A percentile compares a stretch with the other conserved stretches of the same genome.
phyloP scores from a whole-genome alignment of 1,140 invertebrate species.

The Dinoponera quadriceps region DNA sequence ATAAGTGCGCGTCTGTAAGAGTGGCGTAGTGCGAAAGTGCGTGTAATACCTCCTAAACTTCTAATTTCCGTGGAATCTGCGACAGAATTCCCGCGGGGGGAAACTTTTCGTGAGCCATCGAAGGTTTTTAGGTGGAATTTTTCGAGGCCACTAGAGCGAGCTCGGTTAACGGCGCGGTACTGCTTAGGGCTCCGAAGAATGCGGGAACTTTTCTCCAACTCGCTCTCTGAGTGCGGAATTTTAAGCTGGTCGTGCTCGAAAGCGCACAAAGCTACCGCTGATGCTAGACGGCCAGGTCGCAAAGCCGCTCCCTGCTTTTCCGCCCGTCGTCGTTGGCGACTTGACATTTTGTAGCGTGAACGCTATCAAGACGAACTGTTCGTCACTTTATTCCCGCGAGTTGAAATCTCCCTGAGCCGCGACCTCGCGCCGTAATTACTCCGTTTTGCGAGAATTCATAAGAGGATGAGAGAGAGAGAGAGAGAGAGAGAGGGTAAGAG shows the following conservation, averaged over 20 bases:
- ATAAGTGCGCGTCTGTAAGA: not conserved
- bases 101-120: not conserved
- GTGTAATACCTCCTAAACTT: not conserved
- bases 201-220: constrained; percentile 41
- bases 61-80: constrained; percentile 1
- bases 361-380: constrained; percentile 29
- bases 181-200: constrained; percentile 36
- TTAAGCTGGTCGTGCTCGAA: constrained; percentile 32
- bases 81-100: constrained; percentile 13
- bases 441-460: not conserved
- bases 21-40: not conserved
- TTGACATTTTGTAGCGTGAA: constrained; percentile 30
- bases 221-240: constrained; percentile 5
- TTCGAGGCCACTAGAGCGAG: constrained; percentile 2
- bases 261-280: constrained; percentile 37
- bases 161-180: constrained; percentile 19
- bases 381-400: not conserved
- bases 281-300: not conserved
- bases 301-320: constrained; percentile 32
- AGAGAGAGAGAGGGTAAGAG: too few species aligned
- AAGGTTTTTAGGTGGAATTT: constrained; percentile 22
- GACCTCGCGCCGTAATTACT: constrained; percentile 36
- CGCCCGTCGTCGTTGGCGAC: not conserved
- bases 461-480: not conserved
- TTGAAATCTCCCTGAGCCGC: not conserved